phyloP scores from a whole-genome alignment of 2,888 invertebrate genomes.

The Leptothorax acervorum region DNA sequence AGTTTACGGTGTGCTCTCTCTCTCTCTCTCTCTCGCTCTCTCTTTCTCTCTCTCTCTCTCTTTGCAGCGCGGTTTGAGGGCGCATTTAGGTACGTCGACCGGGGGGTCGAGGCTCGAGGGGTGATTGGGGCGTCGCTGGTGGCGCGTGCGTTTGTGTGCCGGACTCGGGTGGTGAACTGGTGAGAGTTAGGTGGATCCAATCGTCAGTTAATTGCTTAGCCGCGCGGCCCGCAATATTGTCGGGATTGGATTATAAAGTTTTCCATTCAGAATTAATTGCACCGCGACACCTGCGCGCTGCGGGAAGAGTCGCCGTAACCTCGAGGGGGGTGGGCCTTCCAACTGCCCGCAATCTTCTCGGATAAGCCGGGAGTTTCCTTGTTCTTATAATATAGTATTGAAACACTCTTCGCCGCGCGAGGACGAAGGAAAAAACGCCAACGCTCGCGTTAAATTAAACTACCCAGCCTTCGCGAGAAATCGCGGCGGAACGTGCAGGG shows the following conservation, averaged over 20 bases:
- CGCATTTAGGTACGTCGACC: slow-evolving; percentile 56
- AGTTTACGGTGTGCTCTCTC: slow-evolving; percentile 71
- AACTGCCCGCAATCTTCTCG: slow-evolving; percentile 58
- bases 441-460: slow-evolving; percentile 47
- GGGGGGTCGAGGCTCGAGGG: slow-evolving; percentile 27
- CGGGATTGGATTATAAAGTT: slow-evolving; percentile 78
- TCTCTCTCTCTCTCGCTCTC: not conserved
- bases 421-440: slow-evolving; percentile 19
- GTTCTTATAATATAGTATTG: slow-evolving; percentile 41
- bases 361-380: slow-evolving; percentile 35
- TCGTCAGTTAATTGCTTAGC: slow-evolving; percentile 82
- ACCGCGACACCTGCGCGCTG: slow-evolving; percentile 69
- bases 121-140: slow-evolving; percentile 41
- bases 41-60: not conserved
- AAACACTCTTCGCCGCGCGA: slow-evolving; percentile 22
- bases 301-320: slow-evolving; percentile 30
- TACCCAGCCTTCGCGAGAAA: slow-evolving; percentile 2
- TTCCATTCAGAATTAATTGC: slow-evolving; percentile 77
- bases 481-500: not conserved
- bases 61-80: slow-evolving; percentile 34
- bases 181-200: slow-evolving; percentile 77
- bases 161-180: slow-evolving; percentile 34
- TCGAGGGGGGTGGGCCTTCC: slow-evolving; percentile 9
- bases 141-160: slow-evolving; percentile 54
- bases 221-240: slow-evolving; percentile 77